A percentile compares a stretch with the other conserved stretches of the same genome.
Evolutionary conservation across 2,797 vertebrate genomes (phyloP).

Genomic region (Heteromormyrus szaboi): DNA sequence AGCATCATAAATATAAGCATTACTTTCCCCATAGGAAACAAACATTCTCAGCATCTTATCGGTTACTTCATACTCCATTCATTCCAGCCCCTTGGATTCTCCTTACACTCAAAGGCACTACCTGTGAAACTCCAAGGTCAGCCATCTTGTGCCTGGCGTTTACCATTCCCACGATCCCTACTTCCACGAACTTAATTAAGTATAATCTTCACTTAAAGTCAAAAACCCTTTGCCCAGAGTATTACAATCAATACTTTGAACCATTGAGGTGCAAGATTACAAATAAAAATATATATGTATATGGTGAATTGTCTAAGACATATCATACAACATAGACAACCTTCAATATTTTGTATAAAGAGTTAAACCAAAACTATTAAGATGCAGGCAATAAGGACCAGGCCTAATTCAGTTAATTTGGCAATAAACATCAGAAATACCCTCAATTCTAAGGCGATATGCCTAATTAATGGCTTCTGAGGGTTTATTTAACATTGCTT

Average conservation of each 20-base stretch:
- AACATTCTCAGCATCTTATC: not conserved
- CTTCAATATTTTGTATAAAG: not conserved
- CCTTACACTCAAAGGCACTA: not conserved
- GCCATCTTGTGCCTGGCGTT: not conserved
- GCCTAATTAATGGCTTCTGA: not conserved
- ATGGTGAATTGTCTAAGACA: not conserved
- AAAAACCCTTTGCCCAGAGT: not conserved
- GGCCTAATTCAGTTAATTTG: not conserved
- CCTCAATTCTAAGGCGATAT: not conserved
- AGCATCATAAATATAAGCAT: not conserved
- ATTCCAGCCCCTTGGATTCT: not conserved
- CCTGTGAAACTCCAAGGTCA: not conserved
- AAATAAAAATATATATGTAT: not conserved
- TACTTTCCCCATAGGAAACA: not conserved
- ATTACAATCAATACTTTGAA: not conserved
- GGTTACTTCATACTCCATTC: not conserved
- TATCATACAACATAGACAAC: not conserved
- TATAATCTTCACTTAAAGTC: not conserved
- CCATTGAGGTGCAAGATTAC: not conserved
- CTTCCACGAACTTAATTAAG: not conserved
- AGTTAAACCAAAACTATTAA: not conserved
- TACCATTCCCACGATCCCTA: not conserved
- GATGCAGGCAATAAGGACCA: not conserved
- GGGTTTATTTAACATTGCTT: too few relatives aligned
- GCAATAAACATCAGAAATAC: not conserved